Base-by-base conservation (phyloP, 2,113 vertebrate species). In the Sinocyclocheilus maitianheensis region DNA sequence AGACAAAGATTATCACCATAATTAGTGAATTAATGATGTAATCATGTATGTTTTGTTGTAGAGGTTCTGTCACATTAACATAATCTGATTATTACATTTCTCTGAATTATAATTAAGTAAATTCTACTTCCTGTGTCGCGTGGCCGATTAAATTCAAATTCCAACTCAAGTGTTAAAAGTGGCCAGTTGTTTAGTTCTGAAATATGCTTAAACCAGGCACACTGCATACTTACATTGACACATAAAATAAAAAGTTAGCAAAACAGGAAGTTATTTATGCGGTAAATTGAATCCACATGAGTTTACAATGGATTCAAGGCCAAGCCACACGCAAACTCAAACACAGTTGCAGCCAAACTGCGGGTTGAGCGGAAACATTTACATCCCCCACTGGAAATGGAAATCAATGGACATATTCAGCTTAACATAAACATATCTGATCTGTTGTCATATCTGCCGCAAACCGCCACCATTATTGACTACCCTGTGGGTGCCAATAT, bases 371-470 rank as follows among this genome's bases (percentile, higher is more conserved):
- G 20, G 10, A 71, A 46, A 46, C 24, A 81, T 58, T 77, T 53
- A 46, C 5, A 40, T 24, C 12, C 46, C 20, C 24, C 10, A 1
- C 12, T 77, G 58, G n/a, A 65, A 81, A 71, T 51, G 78, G 51
- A 74, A 16, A 74, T 84, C 85, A 51, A 76, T 84, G 16, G 26
- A 43, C 40, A 65, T 84, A 30, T 89, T 81, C 48, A 81, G 82
- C 53, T 43, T 46, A 62, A 34, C 18, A 76, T 76, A 84, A 82
- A 69, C 71, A 81, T 84, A 75, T 84, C 43, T 81, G 69, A 86
- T 86, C 72, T 78, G 48, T 30, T 37, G 43, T 67, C 40, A 80
- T 79, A 67, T 69, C 58, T 65, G 14, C 14, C 75, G 51, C 81
- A 55, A 85, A 60, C 5, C 51, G 6, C 30, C 18, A 10, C 13